Conservation (phyloP, 1,140 invertebrate genomes). For the Delia radicum region DNA sequence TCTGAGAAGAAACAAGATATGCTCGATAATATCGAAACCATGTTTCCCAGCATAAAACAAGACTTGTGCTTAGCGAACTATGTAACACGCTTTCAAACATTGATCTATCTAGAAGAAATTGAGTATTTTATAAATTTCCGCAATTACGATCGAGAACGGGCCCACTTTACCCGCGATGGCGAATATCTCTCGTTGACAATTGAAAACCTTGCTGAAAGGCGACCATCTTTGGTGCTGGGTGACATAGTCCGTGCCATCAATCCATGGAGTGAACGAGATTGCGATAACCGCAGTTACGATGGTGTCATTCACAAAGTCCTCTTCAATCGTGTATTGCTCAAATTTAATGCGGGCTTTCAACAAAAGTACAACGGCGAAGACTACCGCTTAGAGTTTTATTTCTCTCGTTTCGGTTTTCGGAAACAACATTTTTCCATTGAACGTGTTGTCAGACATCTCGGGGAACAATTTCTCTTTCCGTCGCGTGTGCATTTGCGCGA, state of each 20-base stretch:
- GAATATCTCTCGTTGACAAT: conserved; percentile 76
- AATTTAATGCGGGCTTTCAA: conserved; percentile 74
- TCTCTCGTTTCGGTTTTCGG: conserved; percentile 61
- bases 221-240: conserved; percentile 80
- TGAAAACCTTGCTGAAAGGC: conserved; percentile 76
- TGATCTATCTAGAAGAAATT: conserved; percentile 81
- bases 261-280: conserved; percentile 47
- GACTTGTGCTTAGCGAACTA: conserved; percentile 62
- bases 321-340: conserved; percentile 67
- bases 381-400: conserved; percentile 64
- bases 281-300: conserved; percentile 60
- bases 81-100: conserved; percentile 65
- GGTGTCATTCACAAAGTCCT: conserved; percentile 78
- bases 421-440: conserved; percentile 69
- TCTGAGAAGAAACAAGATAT: conserved; percentile 51
- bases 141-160: conserved; percentile 69
- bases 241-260: conserved; percentile 70
- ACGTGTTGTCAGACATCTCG: conserved; percentile 57
- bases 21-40: conserved; percentile 46
- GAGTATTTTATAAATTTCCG: conserved; percentile 65
- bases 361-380: conserved; percentile 67
- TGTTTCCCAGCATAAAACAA: conserved; percentile 58
- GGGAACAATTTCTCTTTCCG: conserved; percentile 70
- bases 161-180: conserved; percentile 63
- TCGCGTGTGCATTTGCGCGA: conserved; percentile 48